Evolutionary conservation across 2,113 vertebrate genomes (phyloP).

Genomic region (Sterna hirundo): DNA sequence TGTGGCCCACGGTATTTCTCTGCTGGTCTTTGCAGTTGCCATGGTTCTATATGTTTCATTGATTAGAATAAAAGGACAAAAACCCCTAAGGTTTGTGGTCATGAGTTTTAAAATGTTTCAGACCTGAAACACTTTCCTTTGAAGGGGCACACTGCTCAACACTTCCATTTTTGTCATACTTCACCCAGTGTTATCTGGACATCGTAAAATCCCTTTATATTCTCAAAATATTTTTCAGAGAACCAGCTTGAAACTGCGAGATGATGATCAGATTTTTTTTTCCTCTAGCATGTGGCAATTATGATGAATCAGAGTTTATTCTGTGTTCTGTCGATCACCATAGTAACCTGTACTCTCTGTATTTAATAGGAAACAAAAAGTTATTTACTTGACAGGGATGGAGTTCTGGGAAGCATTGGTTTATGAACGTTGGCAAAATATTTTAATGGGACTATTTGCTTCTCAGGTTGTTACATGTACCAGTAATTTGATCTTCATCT

Average conservation of each 20-base stretch:
- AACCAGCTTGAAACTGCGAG: slow-evolving; percentile 7
- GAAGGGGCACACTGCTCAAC: background rate
- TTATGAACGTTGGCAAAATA: slow-evolving; percentile 19
- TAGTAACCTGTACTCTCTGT: slow-evolving; percentile 43
- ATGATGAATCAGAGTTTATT: slow-evolving; percentile 51
- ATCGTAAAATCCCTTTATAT: background rate
- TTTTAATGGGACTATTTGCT: slow-evolving; percentile 18
- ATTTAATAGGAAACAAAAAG: slow-evolving; percentile 55
- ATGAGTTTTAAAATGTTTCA: background rate
- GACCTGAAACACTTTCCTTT: background rate
- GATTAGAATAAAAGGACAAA: background rate
- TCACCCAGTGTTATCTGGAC: background rate
- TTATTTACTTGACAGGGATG: slow-evolving; percentile 42
- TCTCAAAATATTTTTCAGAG: slow-evolving; percentile 9
- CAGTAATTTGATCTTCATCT: background rate
- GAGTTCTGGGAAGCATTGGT: background rate
- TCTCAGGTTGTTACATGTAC: background rate
- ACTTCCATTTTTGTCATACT: background rate
- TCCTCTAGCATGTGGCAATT: slow-evolving; percentile 21
- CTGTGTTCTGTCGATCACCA: slow-evolving; percentile 41
- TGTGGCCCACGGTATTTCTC: background rate
- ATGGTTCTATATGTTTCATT: background rate
- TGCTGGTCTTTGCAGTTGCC: background rate
- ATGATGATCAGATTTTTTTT: background rate
- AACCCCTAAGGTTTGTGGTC: background rate